Base-by-base conservation (phyloP, 23 tunicate species). In the Ascidia mentula region DNA sequence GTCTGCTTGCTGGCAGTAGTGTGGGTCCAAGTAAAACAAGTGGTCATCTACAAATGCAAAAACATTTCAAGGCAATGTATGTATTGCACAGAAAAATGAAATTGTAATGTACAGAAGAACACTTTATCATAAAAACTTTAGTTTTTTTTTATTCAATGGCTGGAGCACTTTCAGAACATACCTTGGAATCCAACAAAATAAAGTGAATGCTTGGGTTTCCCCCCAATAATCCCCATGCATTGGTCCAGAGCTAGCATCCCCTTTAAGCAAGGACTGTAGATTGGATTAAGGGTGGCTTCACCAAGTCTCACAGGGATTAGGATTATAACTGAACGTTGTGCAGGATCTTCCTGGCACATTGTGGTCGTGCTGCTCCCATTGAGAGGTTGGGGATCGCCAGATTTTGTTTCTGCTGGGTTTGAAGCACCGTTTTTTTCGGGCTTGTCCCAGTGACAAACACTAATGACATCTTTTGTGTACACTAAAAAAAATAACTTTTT, bases 131-230 rank as follows among this genome's bases (percentile, higher is more conserved):
- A n/a, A n/a, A n/a, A n/a, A n/a, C n/a, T n/a, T n/a, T n/a, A n/a
- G n/a, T n/a, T n/a, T n/a, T n/a, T n/a, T n/a, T n/a, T n/a, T n/a
- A n/a, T n/a, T n/a, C n/a, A n/a, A n/a, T n/a, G n/a, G n/a, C n/a
- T n/a, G n/a, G n/a, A n/a, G n/a, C n/a, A n/a, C n/a, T n/a, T n/a
- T n/a, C n/a, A n/a, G n/a, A n/a, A 42, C 53, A 31, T 53, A 92
- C 97, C 97, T 92, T 92, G 97, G 74, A 72, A 79, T 6, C 92
- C 97, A 74, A 92, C 86, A 79, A 92, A 92, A 60, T 92, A 87
- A 79, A 92, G 80, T 0, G 97, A 92, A 69, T 87, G 92, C 32
- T 83, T 87, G 28, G 97, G 92, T 38, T 83, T 92, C 40, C 97
- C 97, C 13, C 97, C 97, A 42, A 92, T 89, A 69, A 92, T 83